Percentiles rank a stretch among this genome's conserved stretches.
Evolutionary conservation across 2,797 vertebrate genomes (phyloP).

Genomic region (Mormyrus proboscirostris): DNA sequence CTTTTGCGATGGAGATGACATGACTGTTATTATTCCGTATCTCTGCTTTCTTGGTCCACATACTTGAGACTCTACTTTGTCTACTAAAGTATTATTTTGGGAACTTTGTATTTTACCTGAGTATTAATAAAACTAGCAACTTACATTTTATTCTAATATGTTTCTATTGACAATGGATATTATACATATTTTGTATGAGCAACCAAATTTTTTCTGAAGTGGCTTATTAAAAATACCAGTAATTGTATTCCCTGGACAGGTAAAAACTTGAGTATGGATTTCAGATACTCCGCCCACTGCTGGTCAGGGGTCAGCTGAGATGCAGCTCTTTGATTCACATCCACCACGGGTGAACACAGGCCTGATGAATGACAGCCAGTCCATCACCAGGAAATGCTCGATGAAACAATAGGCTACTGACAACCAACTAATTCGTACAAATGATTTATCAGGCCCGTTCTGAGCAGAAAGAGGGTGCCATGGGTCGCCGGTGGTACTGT

Average conservation of each 20-base stretch:
- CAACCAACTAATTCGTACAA: not conserved
- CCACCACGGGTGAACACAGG: not conserved
- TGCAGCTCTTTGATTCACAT: not conserved
- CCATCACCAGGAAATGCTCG: not conserved
- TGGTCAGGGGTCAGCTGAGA: not conserved
- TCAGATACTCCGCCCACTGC: not conserved
- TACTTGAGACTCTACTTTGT: not conserved
- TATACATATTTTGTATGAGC: not conserved
- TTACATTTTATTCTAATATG: not conserved
- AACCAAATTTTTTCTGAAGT: not conserved
- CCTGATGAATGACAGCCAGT: not conserved
- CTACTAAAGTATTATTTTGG: not conserved
- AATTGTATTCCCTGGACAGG: not conserved
- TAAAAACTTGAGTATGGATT: not conserved
- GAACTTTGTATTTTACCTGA: not conserved
- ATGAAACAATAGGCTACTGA: not conserved
- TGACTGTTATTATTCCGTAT: not conserved
- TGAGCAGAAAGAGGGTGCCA: not conserved
- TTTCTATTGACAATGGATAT: not conserved
- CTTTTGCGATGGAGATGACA: not conserved
- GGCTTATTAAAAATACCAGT: not conserved
- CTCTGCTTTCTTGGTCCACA: not conserved
- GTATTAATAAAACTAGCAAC: not conserved
- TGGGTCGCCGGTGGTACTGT: not conserved
- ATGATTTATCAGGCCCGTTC: not conserved